These are phyloP conservation scores for Vicugna pacos DNA, from an alignment of 2,113 vertebrate species.

Conservation along the genomic window DNA sequence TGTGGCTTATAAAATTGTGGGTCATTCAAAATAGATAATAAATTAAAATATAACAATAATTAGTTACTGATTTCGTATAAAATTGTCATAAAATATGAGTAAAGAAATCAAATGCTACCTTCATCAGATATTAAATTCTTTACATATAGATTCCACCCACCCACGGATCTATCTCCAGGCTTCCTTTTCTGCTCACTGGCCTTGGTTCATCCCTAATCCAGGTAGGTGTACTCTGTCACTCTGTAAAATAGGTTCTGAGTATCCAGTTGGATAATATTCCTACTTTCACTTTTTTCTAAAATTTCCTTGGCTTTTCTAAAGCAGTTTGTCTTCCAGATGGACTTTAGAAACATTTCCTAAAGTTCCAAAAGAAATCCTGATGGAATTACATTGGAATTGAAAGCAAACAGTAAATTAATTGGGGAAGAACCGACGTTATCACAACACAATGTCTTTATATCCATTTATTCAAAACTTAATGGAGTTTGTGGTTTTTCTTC, in stretches of 20 bases:
- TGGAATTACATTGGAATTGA: neutral
- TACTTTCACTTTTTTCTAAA: neutral
- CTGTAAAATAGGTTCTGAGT: neutral
- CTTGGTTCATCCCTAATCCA: neutral
- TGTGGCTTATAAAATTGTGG: neutral
- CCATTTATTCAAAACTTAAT: neutral
- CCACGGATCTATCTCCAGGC: neutral
- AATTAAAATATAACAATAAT: neutral
- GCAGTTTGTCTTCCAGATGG: neutral
- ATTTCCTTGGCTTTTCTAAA: neutral
- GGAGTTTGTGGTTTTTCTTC: neutral
- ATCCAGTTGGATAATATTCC: neutral
- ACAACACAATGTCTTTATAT: neutral
- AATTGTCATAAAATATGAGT: neutral
- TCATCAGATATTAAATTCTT: neutral
- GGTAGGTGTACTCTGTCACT: neutral
- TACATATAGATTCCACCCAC: neutral
- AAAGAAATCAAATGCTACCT: neutral
- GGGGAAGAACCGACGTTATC: neutral
- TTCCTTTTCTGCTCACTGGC: neutral
- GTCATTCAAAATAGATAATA: neutral
- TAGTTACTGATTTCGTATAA: neutral
- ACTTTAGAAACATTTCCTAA: neutral
- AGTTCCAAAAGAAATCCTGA: constrained; percentile 22
- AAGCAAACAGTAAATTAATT: neutral